These are phyloP conservation scores for Oscheius myriophilus DNA, from an alignment of 2,888 invertebrate genomes.

Conservation along the genomic window DNA sequence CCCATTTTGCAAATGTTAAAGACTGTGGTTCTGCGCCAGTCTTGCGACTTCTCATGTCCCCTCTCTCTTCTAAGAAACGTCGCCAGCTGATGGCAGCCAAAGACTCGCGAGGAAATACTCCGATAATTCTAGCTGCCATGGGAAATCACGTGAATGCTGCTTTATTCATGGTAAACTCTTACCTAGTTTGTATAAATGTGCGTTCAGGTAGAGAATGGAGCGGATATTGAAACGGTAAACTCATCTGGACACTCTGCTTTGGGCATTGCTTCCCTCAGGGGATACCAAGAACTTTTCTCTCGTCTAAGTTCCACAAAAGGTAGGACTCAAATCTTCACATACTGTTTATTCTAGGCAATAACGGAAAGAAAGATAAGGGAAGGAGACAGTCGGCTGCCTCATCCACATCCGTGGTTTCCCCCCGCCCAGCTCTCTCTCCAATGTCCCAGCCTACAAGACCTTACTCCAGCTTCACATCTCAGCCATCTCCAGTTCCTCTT, in stretches of 20 bases:
- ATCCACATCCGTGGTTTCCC: slow-evolving; percentile 8
- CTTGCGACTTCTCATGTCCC: slow-evolving; percentile 50
- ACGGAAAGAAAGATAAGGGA: slow-evolving; percentile 7
- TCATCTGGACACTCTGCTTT: slow-evolving; percentile 51
- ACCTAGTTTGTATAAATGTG: background rate
- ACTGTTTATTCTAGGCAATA: background rate
- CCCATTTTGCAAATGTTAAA: slow-evolving; percentile 31
- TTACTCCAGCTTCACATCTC: background rate
- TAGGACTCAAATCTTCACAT: background rate
- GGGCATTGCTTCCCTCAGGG: slow-evolving; percentile 53
- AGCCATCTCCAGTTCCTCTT: slow-evolving; percentile 21
- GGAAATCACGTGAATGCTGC: slow-evolving; percentile 60
- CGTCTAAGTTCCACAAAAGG: slow-evolving; percentile 41
- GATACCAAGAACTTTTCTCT: slow-evolving; percentile 48
- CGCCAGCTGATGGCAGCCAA: slow-evolving; percentile 50
- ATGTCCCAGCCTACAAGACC: background rate
- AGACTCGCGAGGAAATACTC: slow-evolving; percentile 65
- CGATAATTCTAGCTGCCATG: slow-evolving; percentile 66
- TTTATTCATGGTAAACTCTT: slow-evolving; percentile 49
- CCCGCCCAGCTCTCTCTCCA: slow-evolving; percentile 18
- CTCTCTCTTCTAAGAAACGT: slow-evolving; percentile 55
- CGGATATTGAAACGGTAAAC: slow-evolving; percentile 57
- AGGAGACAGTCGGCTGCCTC: slow-evolving; percentile 8
- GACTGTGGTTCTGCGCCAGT: slow-evolving; percentile 60
- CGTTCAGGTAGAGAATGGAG: slow-evolving; percentile 58